Percentiles rank a stretch among this genome's conserved stretches.
Evolutionary conservation across 2,888 invertebrate species (phyloP).

Genomic region (Mactromeris polynyma): DNA sequence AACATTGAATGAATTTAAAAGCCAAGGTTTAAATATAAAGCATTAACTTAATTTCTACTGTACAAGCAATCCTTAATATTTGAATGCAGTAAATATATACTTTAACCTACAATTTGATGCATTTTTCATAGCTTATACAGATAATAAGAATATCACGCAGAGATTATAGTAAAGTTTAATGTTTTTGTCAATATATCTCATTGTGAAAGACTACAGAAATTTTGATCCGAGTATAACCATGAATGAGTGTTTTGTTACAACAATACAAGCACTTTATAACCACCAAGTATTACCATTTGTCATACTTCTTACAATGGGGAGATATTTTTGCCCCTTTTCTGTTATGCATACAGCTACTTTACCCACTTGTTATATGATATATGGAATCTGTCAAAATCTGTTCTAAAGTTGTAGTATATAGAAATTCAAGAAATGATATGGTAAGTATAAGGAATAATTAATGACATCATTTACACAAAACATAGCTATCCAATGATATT

Average conservation of each 20-base stretch:
- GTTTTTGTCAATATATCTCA: too few relatives aligned
- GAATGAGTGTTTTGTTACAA: neutral
- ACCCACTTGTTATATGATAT: neutral
- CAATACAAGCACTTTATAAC: neutral
- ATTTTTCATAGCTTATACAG: too few relatives aligned
- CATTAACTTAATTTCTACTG: too few relatives aligned
- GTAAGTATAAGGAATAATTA: neutral
- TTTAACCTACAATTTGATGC: too few relatives aligned
- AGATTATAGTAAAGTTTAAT: too few relatives aligned
- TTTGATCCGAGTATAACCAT: neutral
- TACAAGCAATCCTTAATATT: too few relatives aligned
- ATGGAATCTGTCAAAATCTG: neutral
- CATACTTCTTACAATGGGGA: neutral
- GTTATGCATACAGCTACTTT: neutral
- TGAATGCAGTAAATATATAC: too few relatives aligned
- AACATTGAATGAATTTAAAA: too few relatives aligned
- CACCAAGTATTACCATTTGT: neutral
- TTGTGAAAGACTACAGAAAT: neutral
- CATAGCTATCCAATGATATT: neutral
- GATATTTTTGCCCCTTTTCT: neutral
- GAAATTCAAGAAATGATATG: neutral
- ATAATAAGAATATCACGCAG: too few relatives aligned
- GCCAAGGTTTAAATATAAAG: too few relatives aligned
- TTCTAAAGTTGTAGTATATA: neutral
- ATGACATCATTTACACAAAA: neutral